Evolutionary conservation across 2,797 vertebrate genomes (phyloP).

Genomic region (Melanotaenia boesemani): DNA sequence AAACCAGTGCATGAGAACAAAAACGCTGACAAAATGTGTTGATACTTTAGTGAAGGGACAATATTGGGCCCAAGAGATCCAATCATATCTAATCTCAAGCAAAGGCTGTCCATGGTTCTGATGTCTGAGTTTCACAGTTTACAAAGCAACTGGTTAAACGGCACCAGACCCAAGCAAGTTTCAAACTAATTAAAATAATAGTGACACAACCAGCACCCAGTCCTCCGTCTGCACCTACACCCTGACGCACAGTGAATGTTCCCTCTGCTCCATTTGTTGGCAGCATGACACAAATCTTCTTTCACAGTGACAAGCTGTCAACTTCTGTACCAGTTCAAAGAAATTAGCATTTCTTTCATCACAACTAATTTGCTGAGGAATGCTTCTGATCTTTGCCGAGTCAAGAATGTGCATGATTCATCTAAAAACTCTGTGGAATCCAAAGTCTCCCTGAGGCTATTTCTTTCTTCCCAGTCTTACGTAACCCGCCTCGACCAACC

Average conservation of each 20-base stretch:
- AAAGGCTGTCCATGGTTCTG: slow-evolving; percentile 27
- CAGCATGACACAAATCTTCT: slow-evolving; percentile 42
- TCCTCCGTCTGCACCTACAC: slow-evolving; percentile 17
- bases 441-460: slow-evolving; percentile 21
- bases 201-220: slow-evolving; percentile 17
- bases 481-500: slow-evolving; percentile 52
- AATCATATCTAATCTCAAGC: not conserved
- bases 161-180: not conserved
- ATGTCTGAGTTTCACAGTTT: slow-evolving; percentile 18
- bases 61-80: no score
- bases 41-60: no score
- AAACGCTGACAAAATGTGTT: no score
- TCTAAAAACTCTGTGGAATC: slow-evolving; percentile 17
- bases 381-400: slow-evolving; percentile 2
- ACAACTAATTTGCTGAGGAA: not conserved
- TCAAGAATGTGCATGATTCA: slow-evolving; percentile 24
- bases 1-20: no score
- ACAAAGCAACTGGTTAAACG: slow-evolving; percentile 3
- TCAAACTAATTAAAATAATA: slow-evolving; percentile 2
- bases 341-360: not conserved
- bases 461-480: slow-evolving; percentile 39
- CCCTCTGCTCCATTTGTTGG: slow-evolving; percentile 24
- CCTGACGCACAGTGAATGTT: slow-evolving; percentile 36
- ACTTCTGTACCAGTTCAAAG: slow-evolving; percentile 5
- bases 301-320: slow-evolving; percentile 19